phyloP scores from a whole-genome alignment of 2,113 vertebrate species.

The Gallinago paraguaiae region DNA sequence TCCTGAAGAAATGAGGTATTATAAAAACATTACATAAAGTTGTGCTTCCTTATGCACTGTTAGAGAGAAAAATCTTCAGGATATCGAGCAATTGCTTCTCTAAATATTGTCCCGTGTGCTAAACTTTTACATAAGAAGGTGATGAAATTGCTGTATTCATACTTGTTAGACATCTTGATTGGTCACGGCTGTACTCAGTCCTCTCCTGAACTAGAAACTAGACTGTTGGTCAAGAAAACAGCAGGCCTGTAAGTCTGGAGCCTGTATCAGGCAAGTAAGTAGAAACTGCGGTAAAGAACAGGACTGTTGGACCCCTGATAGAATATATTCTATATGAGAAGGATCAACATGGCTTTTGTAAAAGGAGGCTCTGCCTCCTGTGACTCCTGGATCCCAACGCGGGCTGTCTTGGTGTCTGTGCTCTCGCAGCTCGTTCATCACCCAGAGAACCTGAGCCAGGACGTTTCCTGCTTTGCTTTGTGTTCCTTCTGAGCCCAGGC shows the following conservation, averaged over 20 bases:
- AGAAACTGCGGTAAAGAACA: background rate
- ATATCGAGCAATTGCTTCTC: background rate
- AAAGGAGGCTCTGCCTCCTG: background rate
- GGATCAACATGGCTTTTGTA: background rate
- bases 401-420: background rate
- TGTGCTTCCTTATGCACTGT: background rate
- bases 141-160: background rate
- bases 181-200: background rate
- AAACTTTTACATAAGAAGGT: background rate
- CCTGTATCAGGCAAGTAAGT: background rate
- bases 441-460: background rate
- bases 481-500: background rate
- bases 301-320: background rate
- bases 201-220: background rate
- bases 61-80: background rate
- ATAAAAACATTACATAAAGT: background rate
- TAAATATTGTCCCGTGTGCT: background rate
- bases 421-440: background rate
- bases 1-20: background rate
- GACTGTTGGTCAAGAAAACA: background rate
- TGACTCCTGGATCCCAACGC: accelerated
- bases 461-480: background rate
- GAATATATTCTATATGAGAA: background rate
- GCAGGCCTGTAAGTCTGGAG: background rate
- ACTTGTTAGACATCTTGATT: background rate